Evolutionary conservation across 2,797 vertebrate genomes (phyloP).

Genomic region (Hafferia zeledoni): DNA sequence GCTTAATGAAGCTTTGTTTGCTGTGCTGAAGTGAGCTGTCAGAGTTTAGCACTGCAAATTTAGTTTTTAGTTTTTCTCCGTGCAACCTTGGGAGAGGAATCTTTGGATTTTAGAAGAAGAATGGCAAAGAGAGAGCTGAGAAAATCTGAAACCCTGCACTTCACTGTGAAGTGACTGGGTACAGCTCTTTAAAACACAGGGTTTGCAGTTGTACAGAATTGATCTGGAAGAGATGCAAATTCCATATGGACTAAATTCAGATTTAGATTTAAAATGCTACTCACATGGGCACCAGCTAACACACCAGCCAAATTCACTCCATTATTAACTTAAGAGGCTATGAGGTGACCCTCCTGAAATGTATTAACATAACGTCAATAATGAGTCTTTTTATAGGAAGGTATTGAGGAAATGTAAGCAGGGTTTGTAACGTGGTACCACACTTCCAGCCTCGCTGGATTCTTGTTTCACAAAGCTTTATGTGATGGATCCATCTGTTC

Average conservation of each 20-base stretch:
- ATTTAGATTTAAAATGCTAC: conserved; percentile 48
- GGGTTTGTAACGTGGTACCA: neutral
- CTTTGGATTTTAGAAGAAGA: neutral
- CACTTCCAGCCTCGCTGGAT: neutral
- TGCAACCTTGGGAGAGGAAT: neutral
- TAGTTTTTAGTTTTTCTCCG: neutral
- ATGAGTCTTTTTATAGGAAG: conserved; percentile 42
- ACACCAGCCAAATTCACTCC: conserved; percentile 40
- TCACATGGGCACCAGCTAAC: neutral
- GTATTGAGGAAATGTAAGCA: conserved; percentile 27
- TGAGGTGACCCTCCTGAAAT: conserved; percentile 37
- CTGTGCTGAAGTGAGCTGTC: neutral
- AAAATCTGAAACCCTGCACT: conserved; percentile 1
- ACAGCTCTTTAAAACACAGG: neutral
- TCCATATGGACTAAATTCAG: conserved; percentile 23
- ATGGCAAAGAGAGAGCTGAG: neutral
- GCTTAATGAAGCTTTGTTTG: neutral
- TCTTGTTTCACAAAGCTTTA: conserved; percentile 12
- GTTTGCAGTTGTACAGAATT: neutral
- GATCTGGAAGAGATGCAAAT: conserved; percentile 34
- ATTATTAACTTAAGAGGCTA: conserved; percentile 52
- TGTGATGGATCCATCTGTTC: conserved; percentile 61
- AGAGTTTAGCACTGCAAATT: neutral
- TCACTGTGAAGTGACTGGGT: conserved; percentile 18
- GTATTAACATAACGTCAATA: conserved; percentile 66